Base-by-base conservation (phyloP, 2,888 invertebrate species). In the Pachliopta kotzebuea region DNA sequence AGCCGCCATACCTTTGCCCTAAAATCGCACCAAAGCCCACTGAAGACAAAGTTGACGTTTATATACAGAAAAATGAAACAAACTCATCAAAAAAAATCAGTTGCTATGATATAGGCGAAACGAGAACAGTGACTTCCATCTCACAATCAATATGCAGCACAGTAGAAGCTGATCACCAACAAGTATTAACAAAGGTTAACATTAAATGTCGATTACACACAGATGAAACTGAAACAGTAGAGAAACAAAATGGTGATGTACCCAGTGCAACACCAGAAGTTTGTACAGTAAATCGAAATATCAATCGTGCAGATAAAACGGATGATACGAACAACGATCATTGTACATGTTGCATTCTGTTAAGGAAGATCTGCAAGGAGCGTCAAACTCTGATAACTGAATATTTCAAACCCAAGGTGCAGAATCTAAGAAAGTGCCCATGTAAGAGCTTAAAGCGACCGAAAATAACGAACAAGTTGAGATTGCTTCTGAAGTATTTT, bases 331-430 rank as follows among this genome's bases (percentile, higher is more conserved):
- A 20, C 50, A 52, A 3, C 20, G 50, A 26, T 54, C 90, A 90
- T 62, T 91, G 91, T 45, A 68, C 72, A 1, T 91, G 90, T 63
- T 91, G 91, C 69, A 17, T 76, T 0, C 42, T 82, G 9, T 50
- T 90, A 1, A 80, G 77, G 62, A 83, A 72, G 42, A 83, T 87
- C 42, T 74, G 74, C 9, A 86, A 78, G 64, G 18, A 64, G 2
- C 75, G 72, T 65, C 89, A 88, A 50, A 78, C 77, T 0, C 42
- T 67, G 0, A 87, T 91, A 21, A 84, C 80, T 0, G 89, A 90
- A 50, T 91, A 76, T 70, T 87, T 90, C 60, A 77, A 71, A 50
- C 29, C 67, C 20, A 73, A 67, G 1, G 70, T 24, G n/a, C 69
- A 65, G 2, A 65, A 63, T 8, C 68, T 61, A 2, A 69, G 50